These are phyloP conservation scores for Agonopterix subpropinquella DNA, from an alignment of 2,888 invertebrate species.

Conservation along the genomic window DNA sequence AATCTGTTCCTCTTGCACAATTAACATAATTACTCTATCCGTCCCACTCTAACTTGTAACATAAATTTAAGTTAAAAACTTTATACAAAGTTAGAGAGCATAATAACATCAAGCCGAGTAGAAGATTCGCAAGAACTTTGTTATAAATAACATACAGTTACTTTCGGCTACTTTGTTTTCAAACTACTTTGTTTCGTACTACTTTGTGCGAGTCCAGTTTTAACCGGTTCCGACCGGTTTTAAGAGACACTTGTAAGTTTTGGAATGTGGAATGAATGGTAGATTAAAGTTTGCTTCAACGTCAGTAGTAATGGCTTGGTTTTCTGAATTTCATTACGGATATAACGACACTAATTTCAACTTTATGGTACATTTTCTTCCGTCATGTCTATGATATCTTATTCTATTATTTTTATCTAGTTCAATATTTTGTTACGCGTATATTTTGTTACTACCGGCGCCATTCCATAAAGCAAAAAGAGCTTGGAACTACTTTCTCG, in stretches of 20 bases:
- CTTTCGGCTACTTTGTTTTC: neutral
- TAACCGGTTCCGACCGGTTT: constrained; percentile 20
- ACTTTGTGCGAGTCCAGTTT: neutral
- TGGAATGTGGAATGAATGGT: neutral
- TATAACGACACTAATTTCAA: no score
- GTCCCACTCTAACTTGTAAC: constrained; percentile 1
- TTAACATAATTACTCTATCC: constrained; percentile 6
- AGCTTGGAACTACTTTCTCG: no score
- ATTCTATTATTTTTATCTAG: no score
- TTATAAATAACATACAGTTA: constrained; percentile 6
- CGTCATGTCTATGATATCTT: no score
- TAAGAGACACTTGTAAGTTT: constrained; percentile 23
- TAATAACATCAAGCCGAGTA: constrained; percentile 6
- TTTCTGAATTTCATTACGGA: no score
- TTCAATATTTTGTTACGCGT: no score
- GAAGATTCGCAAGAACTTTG: constrained; percentile 6
- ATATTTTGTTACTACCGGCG: no score
- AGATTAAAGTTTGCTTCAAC: no score
- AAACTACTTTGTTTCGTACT: constrained; percentile 1
- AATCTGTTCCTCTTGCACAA: constrained; percentile 4
- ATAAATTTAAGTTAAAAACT: constrained; percentile 8
- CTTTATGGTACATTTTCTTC: no score
- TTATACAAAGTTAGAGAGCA: constrained; percentile 4
- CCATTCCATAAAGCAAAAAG: no score
- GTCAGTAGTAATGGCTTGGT: no score